Evolutionary conservation across 2,888 invertebrate species (phyloP), one percentile per base, ranked within the genome.

Genomic region (Melipona bicolor): DNA sequence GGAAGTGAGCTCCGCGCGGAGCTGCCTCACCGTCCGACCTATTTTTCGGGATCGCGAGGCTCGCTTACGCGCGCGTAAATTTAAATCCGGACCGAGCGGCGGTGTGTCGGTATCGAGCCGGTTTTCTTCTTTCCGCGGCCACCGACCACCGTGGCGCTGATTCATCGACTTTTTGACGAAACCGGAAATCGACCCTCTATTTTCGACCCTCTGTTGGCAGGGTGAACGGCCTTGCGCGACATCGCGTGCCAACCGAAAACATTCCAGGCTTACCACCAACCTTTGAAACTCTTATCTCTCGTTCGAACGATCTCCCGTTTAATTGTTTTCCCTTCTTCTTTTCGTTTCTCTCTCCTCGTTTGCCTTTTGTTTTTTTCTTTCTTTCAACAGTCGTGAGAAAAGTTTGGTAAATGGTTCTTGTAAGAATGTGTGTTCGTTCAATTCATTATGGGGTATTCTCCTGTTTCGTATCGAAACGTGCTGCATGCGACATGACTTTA

Each of bases 31-130:
- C 83, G 83, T 82, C 75, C 91, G 91, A 91, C 92, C 92, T 92
- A 93, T 93, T 92, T 93, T 92, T 89, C 27, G 87, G 89, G 54
- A 79, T 70, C 71, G 49, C 76, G 83, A 85, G 71, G 49, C 88
- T 74, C 54, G 71, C 17, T 17, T 64, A 43, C 75, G 74, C 78
- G 64, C 84, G 86, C 81, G 86, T 79, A 74, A 84, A 89, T 87
- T 88, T 89, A 86, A 89, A 87, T 65, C 43, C 43, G 56, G 56
- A 13, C 56, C n/a, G n/a, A 32, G 81, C 27, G 76, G 83, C 64
- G 72, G 77, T 78, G n/a, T 36, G 21, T 11, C n/a, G 61, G 67
- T 52, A 74, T 79, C 80, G n/a, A 56, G 21, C n/a, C n/a, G 65
- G 67, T 52, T 56, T 32, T 79, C 77, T 76, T 77, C 43, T 43